Evolutionary conservation across 2,888 invertebrate species (phyloP).

Genomic region (Caenorhabditis sp.): DNA sequence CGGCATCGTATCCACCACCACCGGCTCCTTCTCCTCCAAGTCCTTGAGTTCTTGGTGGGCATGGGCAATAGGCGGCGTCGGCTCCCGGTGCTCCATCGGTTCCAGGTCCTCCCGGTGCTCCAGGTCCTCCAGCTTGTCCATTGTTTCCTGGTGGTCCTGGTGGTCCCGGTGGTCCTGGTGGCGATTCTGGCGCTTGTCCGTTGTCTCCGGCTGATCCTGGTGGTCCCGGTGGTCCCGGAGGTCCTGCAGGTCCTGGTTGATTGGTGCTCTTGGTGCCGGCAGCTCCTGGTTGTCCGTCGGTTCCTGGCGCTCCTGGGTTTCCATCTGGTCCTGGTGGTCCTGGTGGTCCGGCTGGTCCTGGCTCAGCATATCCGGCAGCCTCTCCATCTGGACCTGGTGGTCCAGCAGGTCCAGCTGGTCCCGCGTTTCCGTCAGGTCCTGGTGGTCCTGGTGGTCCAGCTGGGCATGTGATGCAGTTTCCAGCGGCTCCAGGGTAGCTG

Average conservation of each 20-base stretch:
- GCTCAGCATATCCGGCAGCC: conserved; percentile 18
- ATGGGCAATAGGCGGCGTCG: conserved; percentile 44
- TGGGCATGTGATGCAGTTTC: conserved; percentile 40
- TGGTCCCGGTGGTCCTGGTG: conserved; percentile 54
- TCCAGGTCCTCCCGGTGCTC: conserved; percentile 45
- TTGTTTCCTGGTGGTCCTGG: conserved; percentile 50
- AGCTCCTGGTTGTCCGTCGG: conserved; percentile 39
- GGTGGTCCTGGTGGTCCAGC: conserved; percentile 45
- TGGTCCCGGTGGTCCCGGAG: conserved; percentile 52
- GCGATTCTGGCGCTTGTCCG: conserved; percentile 41
- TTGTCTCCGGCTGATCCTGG: conserved; percentile 46
- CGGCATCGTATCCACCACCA: conserved; percentile 20
- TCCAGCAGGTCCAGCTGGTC: conserved; percentile 36
- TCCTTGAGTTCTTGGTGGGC: conserved; percentile 42
- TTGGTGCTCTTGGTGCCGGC: conserved; percentile 40
- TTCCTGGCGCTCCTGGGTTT: conserved; percentile 45
- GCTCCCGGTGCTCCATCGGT: conserved; percentile 46
- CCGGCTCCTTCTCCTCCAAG: conserved; percentile 16
- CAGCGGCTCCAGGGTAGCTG: conserved; percentile 32
- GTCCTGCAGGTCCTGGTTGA: conserved; percentile 50
- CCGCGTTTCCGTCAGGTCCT: conserved; percentile 40
- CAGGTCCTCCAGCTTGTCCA: conserved; percentile 44
- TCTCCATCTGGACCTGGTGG: conserved; percentile 35
- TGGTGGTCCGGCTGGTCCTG: conserved; percentile 39
- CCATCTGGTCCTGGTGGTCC: conserved; percentile 50